Conservation (phyloP, 2,797 vertebrate genomes). For the Melanotaenia boesemani region DNA sequence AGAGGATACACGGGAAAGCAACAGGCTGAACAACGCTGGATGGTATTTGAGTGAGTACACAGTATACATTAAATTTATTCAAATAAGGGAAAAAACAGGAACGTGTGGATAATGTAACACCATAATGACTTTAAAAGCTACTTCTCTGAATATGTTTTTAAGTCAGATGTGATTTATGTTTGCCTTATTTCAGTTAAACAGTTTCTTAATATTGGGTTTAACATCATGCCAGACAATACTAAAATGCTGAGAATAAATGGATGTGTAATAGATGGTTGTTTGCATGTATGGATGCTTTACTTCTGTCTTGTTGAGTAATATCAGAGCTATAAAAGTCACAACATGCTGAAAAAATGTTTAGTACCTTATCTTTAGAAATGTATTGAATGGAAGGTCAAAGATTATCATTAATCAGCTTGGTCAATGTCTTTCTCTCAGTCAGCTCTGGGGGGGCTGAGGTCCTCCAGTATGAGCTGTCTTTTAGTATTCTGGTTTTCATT, state of each 20-base stretch:
- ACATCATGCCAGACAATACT: not conserved
- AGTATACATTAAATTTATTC: not conserved
- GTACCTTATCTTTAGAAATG: constrained; percentile 29
- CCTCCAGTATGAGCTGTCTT: constrained; percentile 16
- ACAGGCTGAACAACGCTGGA: constrained; percentile 30
- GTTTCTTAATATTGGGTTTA: not conserved
- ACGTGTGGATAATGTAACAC: not conserved
- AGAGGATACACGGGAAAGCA: constrained; percentile 25
- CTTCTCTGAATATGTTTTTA: not conserved
- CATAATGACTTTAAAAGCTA: not conserved
- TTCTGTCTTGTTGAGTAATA: constrained; percentile 1
- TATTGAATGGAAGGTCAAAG: constrained; percentile 45
- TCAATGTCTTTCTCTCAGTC: not conserved
- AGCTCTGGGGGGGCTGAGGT: constrained; percentile 15
- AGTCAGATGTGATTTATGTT: not conserved
- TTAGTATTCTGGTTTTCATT: constrained; percentile 58
- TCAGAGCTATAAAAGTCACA: constrained; percentile 12
- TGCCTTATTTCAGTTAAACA: not conserved
- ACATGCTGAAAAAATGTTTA: constrained; percentile 1
- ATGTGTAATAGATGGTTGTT: not conserved
- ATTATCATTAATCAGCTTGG: not conserved
- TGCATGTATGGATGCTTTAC: not conserved
- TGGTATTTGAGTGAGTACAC: constrained; percentile 68
- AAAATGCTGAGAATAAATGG: not conserved
- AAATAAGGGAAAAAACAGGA: not conserved